Percentiles rank a stretch among this genome's conserved stretches.
These are phyloP conservation scores for Jacana jacana DNA, from an alignment of 2,113 vertebrate species.

Conservation along the genomic window DNA sequence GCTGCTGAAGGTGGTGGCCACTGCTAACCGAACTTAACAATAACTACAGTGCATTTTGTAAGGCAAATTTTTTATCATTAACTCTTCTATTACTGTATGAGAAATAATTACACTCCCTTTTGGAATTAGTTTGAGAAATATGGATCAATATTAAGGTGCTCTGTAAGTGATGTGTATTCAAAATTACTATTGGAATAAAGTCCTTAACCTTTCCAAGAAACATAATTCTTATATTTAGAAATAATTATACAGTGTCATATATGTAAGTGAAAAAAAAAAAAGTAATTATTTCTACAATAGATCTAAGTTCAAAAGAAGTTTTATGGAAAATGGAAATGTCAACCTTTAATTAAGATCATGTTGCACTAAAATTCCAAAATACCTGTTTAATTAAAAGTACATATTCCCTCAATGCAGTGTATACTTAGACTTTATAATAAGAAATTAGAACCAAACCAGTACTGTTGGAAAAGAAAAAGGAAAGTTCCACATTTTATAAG, in stretches of 20 bases:
- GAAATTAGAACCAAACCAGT: not conserved
- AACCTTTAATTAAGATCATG: conserved; percentile 30
- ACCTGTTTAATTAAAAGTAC: conserved; percentile 15
- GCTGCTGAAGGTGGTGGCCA: not conserved
- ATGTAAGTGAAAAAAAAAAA: not conserved
- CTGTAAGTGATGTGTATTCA: not conserved
- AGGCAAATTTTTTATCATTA: not conserved
- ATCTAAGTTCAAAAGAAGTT: conserved; percentile 19
- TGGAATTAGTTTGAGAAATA: not conserved
- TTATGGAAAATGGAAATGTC: conserved; percentile 53
- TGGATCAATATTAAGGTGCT: not conserved
- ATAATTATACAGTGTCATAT: conserved; percentile 1
- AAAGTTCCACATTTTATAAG: not conserved
- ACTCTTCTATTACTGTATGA: not conserved
- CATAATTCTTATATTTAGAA: conserved; percentile 19
- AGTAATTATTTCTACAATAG: conserved; percentile 35
- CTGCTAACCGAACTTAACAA: not conserved
- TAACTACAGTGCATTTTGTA: not conserved
- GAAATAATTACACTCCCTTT: not conserved
- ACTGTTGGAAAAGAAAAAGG: not conserved
- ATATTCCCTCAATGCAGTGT: not conserved
- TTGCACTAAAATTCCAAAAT: not conserved
- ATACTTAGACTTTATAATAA: not conserved
- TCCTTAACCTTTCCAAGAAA: conserved; percentile 37
- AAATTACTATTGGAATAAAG: conserved; percentile 9